Evolutionary conservation across 2,888 invertebrate species (phyloP).

Genomic region (Apotomis betuletana): DNA sequence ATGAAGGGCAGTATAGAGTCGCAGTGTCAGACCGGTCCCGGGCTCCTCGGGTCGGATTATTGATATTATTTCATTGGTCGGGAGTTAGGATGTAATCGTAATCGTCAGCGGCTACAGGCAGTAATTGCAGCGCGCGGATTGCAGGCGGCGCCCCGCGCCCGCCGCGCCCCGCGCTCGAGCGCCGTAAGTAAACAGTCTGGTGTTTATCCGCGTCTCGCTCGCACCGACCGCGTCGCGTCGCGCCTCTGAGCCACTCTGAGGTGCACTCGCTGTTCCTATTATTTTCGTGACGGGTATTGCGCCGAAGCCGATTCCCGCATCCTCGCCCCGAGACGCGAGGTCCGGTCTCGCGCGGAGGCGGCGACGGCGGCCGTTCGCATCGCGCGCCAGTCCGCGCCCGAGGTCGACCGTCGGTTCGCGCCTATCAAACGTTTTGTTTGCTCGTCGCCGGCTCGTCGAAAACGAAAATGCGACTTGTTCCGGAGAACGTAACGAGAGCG

Average conservation of each 20-base stretch:
- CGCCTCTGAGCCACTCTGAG: constrained; percentile 78
- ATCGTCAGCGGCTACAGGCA: constrained; percentile 64
- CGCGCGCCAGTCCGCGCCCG: constrained; percentile 81
- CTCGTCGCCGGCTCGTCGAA: constrained; percentile 65
- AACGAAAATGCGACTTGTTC: constrained; percentile 75
- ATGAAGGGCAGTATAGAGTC: background rate
- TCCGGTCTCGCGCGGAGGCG: constrained; percentile 81
- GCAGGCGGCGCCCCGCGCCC: constrained; percentile 68
- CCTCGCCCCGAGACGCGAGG: constrained; percentile 83
- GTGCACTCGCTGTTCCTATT: constrained; percentile 84
- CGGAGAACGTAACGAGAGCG: constrained; percentile 56
- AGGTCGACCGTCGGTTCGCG: constrained; percentile 78
- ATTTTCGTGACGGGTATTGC: constrained; percentile 84
- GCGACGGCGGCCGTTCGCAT: constrained; percentile 80
- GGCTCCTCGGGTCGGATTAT: constrained; percentile 12
- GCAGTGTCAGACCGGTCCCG: background rate
- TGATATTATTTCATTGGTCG: constrained; percentile 50
- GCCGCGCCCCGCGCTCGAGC: constrained; percentile 75
- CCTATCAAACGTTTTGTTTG: constrained; percentile 68
- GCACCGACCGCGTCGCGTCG: constrained; percentile 81
- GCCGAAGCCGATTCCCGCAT: constrained; percentile 84
- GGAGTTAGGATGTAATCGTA: constrained; percentile 71
- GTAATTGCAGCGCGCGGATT: constrained; percentile 83
- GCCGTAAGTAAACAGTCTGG: constrained; percentile 82
- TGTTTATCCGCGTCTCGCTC: constrained; percentile 84